Evolutionary conservation across 2,888 invertebrate species (phyloP), one percentile per base, ranked within the genome.

Genomic region (Theretra japonica): DNA sequence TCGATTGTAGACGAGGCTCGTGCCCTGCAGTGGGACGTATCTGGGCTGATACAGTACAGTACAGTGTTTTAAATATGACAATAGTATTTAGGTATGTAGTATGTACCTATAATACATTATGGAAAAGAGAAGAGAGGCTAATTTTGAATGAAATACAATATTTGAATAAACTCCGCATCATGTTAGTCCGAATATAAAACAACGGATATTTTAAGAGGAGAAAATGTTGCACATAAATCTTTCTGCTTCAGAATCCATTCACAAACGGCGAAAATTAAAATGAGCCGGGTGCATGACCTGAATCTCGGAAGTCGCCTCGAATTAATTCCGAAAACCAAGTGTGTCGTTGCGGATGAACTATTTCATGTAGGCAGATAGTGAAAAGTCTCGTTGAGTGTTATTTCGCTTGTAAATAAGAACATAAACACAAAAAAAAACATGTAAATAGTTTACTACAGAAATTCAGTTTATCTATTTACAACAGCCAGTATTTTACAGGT

Each of bases 251-350:
- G 33, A 62, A n/a, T 62, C 21, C 62, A 62, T 62, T 62, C 62
- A 62, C 33, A 21, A 33, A 21, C n/a, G 19, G 6, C 4, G 11
- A 62, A 62, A 21, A 59, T 59, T 41, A 62, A 60, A 60, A 60
- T 60, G 19, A 62, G 62, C 21, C 33, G 33, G 62, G 62, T 41
- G 41, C 62, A 62, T 15, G 62, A 62, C 62, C 62, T 41, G 21
- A 41, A 62, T 62, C 62, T 33, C 33, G 62, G 28, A 62, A 62
- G n/a, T 21, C 33, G 11, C 59, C 17, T 25, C 7, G n/a, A n/a
- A 60, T 6, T 30, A 3, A n/a, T n/a, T n/a, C 41, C 41, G 41
- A 11, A 15, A 41, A 15, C 41, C 15, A 41, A 21, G 23, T 41
- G 21, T 21, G 11, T 6, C 11, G 33, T 11, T 21, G 41, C 21